These are phyloP conservation scores for Mya arenaria DNA, from an alignment of 1,140 invertebrate species.

Conservation along the genomic window DNA sequence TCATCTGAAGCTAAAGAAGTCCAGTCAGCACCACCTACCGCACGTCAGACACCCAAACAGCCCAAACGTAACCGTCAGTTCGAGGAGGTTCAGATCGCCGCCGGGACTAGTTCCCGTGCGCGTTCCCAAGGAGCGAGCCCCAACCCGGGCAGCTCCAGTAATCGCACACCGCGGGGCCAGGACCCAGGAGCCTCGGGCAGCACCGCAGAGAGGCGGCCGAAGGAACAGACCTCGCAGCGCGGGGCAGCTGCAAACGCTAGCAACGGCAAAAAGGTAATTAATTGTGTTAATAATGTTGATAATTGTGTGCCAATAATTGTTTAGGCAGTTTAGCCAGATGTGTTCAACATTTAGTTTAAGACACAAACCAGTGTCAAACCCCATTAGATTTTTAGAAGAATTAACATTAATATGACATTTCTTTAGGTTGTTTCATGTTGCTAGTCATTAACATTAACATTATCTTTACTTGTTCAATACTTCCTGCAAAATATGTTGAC, in stretches of 20 bases:
- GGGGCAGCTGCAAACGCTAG: conserved; percentile 11
- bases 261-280: conserved; percentile 40
- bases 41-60: conserved; percentile 43
- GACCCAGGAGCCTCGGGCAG: conserved; percentile 39
- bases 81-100: conserved; percentile 47
- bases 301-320: no score
- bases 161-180: not conserved
- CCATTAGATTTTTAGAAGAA: no score
- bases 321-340: no score
- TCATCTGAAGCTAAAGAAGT: conserved; percentile 35
- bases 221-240: not conserved
- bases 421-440: no score
- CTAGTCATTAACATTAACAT: no score
- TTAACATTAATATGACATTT: no score
- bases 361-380: no score
- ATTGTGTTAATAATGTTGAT: no score
- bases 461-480: no score
- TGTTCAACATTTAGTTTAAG: no score
- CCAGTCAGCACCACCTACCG: conserved; percentile 41
- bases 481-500: no score
- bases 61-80: conserved; percentile 49
- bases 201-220: not conserved
- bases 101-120: not conserved
- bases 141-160: not conserved
- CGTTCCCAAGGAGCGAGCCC: conserved; percentile 29